Evolutionary conservation across 2,888 invertebrate species (phyloP).

Genomic region (Chymomyza procnemis): DNA sequence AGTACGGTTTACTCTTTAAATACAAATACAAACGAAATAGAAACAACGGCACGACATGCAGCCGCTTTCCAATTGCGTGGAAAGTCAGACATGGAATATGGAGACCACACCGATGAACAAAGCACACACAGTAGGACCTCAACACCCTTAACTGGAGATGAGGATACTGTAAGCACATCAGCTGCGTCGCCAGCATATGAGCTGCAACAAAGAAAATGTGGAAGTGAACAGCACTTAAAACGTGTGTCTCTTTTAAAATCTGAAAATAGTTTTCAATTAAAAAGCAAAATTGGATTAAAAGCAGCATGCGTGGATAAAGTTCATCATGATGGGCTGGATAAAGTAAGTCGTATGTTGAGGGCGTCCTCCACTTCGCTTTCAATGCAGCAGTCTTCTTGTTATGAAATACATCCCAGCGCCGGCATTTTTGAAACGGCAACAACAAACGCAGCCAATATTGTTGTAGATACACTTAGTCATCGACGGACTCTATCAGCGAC

Average conservation of each 20-base stretch:
- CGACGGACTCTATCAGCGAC: conserved; percentile 67
- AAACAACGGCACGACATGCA: neutral
- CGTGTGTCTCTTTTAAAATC: conserved; percentile 27
- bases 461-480: conserved; percentile 40
- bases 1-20: neutral
- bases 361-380: conserved; percentile 19
- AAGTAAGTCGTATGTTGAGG: conserved; percentile 48
- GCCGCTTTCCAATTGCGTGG: neutral
- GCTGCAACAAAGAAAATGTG: neutral
- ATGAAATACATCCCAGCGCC: conserved; percentile 55
- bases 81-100: conserved; percentile 48
- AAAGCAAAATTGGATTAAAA: neutral
- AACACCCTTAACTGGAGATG: conserved; percentile 75
- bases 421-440: conserved; percentile 55
- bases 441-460: conserved; percentile 31
- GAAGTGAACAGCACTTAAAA: conserved; percentile 37
- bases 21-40: neutral
- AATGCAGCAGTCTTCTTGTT: conserved; percentile 54
- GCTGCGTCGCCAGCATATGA: conserved; percentile 49
- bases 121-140: conserved; percentile 70
- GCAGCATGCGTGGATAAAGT: conserved; percentile 10
- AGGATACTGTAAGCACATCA: conserved; percentile 54
- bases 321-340: conserved; percentile 70
- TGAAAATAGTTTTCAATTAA: neutral
- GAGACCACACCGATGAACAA: conserved; percentile 59